A percentile compares a stretch with the other conserved stretches of the same genome.
phyloP scores from a whole-genome alignment of 2,888 invertebrate genomes.

The Gymnoscelis rufifasciata region DNA sequence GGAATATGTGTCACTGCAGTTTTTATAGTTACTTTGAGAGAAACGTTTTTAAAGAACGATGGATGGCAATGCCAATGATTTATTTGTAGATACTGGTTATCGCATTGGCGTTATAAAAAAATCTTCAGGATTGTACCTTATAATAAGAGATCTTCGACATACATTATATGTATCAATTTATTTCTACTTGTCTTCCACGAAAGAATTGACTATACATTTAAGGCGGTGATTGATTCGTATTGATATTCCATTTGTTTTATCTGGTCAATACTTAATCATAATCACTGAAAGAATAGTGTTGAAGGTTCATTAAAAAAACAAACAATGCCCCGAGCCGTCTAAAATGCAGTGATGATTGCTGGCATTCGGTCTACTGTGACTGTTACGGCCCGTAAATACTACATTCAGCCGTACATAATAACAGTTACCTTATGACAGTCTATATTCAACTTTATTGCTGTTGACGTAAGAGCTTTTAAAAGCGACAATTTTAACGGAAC shows the following conservation, averaged over 20 bases:
- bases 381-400: slow-evolving; percentile 59
- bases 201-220: no score
- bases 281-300: slow-evolving; percentile 7
- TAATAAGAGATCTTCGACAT: no score
- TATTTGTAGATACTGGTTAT: no score
- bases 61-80: no score
- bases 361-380: slow-evolving; percentile 56
- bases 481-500: slow-evolving; percentile 38
- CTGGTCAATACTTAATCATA: background rate
- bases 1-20: slow-evolving; percentile 48
- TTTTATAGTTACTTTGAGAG: slow-evolving; percentile 17
- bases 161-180: no score
- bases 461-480: slow-evolving; percentile 28
- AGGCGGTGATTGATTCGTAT: background rate
- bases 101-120: no score
- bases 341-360: slow-evolving; percentile 46
- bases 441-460: slow-evolving; percentile 39
- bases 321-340: slow-evolving; percentile 50
- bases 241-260: background rate
- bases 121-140: no score
- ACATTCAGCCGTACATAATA: slow-evolving; percentile 51
- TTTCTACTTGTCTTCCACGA: no score
- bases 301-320: slow-evolving; percentile 57
- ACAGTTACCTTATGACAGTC: slow-evolving; percentile 45
- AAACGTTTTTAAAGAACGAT: no score